These are phyloP conservation scores for Drosophila prostipennis DNA, from an alignment of 2,888 invertebrate species.

Conservation along the genomic window DNA sequence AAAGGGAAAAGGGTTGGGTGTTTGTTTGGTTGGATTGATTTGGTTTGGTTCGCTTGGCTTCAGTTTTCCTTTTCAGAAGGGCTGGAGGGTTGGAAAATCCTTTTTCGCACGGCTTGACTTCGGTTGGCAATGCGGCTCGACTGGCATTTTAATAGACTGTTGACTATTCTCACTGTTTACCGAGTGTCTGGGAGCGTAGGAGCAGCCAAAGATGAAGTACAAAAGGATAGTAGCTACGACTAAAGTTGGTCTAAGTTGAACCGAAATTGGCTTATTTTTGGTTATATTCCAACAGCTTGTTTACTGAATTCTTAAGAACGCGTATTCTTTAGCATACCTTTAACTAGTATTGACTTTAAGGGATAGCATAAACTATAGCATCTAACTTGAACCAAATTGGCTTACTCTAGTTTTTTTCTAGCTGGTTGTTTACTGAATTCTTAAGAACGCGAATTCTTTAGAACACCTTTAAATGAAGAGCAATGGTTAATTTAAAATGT, in stretches of 20 bases:
- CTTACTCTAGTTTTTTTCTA: too few relatives aligned
- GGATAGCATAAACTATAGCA: too few relatives aligned
- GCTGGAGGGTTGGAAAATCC: conserved; percentile 47
- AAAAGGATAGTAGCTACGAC: too few relatives aligned
- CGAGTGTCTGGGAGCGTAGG: conserved; percentile 62
- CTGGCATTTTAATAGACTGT: conserved; percentile 79
- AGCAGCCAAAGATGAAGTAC: not conserved
- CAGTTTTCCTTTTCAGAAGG: not conserved
- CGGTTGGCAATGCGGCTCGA: conserved; percentile 57
- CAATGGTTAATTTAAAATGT: too few relatives aligned
- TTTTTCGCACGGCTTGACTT: conserved; percentile 65
- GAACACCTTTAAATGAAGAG: too few relatives aligned
- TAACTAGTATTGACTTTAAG: too few relatives aligned
- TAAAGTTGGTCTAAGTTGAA: too few relatives aligned
- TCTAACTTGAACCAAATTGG: too few relatives aligned
- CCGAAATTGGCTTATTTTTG: too few relatives aligned
- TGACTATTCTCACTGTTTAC: conserved; percentile 69
- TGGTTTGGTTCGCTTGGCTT: conserved; percentile 9
- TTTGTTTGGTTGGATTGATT: conserved; percentile 15
- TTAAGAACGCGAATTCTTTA: too few relatives aligned
- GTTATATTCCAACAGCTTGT: too few relatives aligned
- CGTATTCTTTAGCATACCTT: not conserved
- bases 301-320: not conserved
- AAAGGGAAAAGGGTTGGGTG: conserved; percentile 5
- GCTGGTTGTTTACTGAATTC: too few relatives aligned